A percentile compares a stretch with the other conserved stretches of the same genome.
Evolutionary conservation across 2,113 vertebrate species (phyloP).

Genomic region (Perca schrenkii): DNA sequence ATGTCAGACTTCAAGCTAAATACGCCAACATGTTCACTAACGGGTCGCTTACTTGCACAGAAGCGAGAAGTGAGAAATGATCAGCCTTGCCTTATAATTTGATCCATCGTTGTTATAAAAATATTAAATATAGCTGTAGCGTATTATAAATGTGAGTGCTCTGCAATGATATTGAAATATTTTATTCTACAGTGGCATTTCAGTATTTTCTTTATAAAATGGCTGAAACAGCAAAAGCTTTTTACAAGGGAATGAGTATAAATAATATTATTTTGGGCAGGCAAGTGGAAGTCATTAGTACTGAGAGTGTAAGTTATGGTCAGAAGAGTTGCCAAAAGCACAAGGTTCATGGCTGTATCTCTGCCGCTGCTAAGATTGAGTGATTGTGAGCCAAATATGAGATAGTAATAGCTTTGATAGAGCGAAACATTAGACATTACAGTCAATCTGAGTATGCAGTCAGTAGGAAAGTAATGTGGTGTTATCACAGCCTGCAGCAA

Average conservation of each 20-base stretch:
- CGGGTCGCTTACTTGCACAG: no score
- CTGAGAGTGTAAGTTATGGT: slow-evolving; percentile 53
- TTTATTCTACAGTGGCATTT: slow-evolving; percentile 27
- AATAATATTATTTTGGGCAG: slow-evolving; percentile 66
- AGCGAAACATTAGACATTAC: slow-evolving; percentile 53
- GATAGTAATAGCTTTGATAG: slow-evolving; percentile 52
- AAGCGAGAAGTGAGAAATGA: no score
- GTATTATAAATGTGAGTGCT: slow-evolving; percentile 34
- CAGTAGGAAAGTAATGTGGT: slow-evolving; percentile 27
- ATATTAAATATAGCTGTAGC: neutral
- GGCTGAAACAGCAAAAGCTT: slow-evolving; percentile 16
- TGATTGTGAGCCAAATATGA: slow-evolving; percentile 67
- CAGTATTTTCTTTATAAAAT: slow-evolving; percentile 23
- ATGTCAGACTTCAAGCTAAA: neutral
- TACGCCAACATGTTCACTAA: neutral
- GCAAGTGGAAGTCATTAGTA: slow-evolving; percentile 50
- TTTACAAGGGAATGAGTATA: slow-evolving; percentile 33
- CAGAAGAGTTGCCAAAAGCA: slow-evolving; percentile 57
- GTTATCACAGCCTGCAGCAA: slow-evolving; percentile 57
- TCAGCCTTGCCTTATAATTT: neutral
- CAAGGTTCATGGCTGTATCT: slow-evolving; percentile 51
- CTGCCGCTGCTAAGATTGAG: slow-evolving; percentile 57
- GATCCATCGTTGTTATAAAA: neutral
- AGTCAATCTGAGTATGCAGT: slow-evolving; percentile 31
- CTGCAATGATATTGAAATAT: slow-evolving; percentile 17